Evolutionary conservation across 2,888 invertebrate genomes (phyloP).

Genomic region (Eristalis arbustorum): DNA sequence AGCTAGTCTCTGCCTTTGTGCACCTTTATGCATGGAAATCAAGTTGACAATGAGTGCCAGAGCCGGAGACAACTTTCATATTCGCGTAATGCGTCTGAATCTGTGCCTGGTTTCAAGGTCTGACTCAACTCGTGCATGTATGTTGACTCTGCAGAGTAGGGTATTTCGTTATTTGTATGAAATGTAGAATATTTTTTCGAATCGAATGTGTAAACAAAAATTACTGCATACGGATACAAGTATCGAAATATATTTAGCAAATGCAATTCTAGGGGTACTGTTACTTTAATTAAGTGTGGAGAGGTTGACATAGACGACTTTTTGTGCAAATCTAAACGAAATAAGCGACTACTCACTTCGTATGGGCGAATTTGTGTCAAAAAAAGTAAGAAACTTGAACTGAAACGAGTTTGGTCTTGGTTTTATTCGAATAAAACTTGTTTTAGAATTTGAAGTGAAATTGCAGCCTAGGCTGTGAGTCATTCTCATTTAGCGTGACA

Average conservation of each 20-base stretch:
- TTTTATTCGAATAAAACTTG: not conserved
- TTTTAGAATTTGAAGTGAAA: not conserved
- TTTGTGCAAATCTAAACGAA: not conserved
- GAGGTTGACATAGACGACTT: not conserved
- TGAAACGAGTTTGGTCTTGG: not conserved
- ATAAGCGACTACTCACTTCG: not conserved
- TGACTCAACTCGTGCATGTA: conserved; percentile 3
- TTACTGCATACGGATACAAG: not conserved
- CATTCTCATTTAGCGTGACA: too few species aligned
- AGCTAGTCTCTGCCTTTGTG: not conserved
- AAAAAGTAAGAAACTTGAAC: not conserved
- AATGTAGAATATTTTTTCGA: conserved; percentile 6
- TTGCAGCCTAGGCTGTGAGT: not conserved
- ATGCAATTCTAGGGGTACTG: not conserved
- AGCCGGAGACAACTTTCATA: conserved; percentile 52
- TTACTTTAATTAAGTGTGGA: not conserved
- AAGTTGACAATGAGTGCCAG: conserved; percentile 47
- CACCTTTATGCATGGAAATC: conserved; percentile 18
- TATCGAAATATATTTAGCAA: not conserved
- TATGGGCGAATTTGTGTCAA: not conserved
- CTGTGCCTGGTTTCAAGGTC: conserved; percentile 52
- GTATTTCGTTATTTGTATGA: conserved; percentile 1
- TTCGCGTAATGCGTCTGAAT: conserved; percentile 4
- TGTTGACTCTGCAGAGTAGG: not conserved
- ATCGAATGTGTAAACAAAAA: not conserved